A percentile compares a stretch with the other conserved stretches of the same genome.
Evolutionary conservation across 2,797 vertebrate species (phyloP).

Genomic region (Ctenosaura bakeri): DNA sequence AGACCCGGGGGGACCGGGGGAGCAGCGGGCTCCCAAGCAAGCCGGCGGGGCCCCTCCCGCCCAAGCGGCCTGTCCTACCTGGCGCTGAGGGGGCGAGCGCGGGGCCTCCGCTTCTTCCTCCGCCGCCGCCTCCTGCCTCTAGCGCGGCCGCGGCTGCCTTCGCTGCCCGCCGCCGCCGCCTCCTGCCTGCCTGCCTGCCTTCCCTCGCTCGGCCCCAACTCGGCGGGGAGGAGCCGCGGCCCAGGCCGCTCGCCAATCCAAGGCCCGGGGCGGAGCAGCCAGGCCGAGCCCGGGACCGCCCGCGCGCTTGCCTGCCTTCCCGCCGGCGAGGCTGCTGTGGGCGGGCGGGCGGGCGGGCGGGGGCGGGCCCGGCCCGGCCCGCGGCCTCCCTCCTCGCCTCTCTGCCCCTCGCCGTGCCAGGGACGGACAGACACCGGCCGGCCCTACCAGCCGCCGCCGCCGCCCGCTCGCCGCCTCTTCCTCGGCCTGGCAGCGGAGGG

Average conservation of each 20-base stretch:
- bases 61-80: no score
- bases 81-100: neutral
- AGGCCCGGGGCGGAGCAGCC: constrained; percentile 54
- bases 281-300: no score
- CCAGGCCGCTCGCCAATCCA: neutral
- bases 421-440: constrained; percentile 11
- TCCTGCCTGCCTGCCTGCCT: neutral
- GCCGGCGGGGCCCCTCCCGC: no score
- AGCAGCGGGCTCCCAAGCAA: no score
- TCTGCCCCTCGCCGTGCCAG: constrained; percentile 49
- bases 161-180: neutral
- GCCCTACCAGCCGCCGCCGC: neutral
- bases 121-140: no score
- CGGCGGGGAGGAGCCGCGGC: constrained; percentile 50
- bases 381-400: neutral
- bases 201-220: constrained; percentile 11
- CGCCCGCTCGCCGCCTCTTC: constrained; percentile 49
- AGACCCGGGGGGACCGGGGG: no score
- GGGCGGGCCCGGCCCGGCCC: neutral
- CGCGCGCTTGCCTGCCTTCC: neutral
- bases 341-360: neutral
- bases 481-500: constrained; percentile 34
- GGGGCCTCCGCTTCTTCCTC: neutral
- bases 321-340: neutral
- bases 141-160: neutral